Evolutionary conservation across 2,113 vertebrate species (phyloP), one percentile per base, ranked within the genome.

Genomic region (Phainopepla nitens): DNA sequence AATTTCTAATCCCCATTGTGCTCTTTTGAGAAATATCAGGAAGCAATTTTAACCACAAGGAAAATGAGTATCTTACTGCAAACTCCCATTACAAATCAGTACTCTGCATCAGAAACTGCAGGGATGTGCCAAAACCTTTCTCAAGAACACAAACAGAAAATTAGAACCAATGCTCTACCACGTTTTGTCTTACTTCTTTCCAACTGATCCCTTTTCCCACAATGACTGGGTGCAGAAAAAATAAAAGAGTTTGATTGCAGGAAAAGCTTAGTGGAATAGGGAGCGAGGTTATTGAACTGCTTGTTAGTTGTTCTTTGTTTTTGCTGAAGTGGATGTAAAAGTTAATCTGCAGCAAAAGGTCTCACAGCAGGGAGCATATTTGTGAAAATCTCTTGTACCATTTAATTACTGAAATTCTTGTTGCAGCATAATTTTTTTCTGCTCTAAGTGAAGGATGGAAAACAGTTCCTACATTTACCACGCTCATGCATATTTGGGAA

Each of bases 351-450:
- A 7, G 65, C 41, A 75, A 91, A 96, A 91, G 79, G 91, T 94
- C 58, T 96, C 86, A 51, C 80, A 60, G 94, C 49, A 84, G 77
- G 39, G 82, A 89, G 13, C 28, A 18, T n/a, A 58, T 75, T 95
- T 95, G 78, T 82, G 82, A 96, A 94, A 91, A 94, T 86, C 49
- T 36, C 71, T 69, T 2, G 23, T 86, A 75, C 31, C 89, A 92
- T 88, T 96, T 97, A 92, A 97, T 90, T 75, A 87, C 76, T 81
- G 69, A 88, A 96, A 82, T 86, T 92, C 64, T 87, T 89, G 71
- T 86, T 91, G 62, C 70, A 91, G 50, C 22, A 41, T 90, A 83
- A 45, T 86, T 87, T 93, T 85, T 94, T 91, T 91, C 72, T 90
- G 25, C 76, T 89, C 70, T 84, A 62, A 65, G 16, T 64, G 60